Base-by-base conservation (phyloP, 2,888 invertebrate genomes). In the Pseudococcus viburni region DNA sequence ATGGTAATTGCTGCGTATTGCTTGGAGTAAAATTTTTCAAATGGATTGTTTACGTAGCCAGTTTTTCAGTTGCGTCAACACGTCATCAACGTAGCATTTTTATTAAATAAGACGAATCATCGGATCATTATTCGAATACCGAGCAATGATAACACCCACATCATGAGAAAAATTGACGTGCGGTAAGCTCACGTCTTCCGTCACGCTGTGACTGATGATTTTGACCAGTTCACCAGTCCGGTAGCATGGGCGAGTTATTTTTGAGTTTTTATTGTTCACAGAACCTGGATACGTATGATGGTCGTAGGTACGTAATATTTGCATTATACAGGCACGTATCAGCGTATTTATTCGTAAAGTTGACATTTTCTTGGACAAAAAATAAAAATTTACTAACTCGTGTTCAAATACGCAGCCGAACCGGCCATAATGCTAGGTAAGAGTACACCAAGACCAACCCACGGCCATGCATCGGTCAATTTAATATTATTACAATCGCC, bases 401-500 rank as follows among this genome's bases (percentile, higher is more conserved):
- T n/a, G 59, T 59, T 59, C 9, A 59, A 59, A 59, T 59, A 19
- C 19, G 59, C 59, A 19, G 59, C 59, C 59, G 26, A 33, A 33
- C 26, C 1, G 3, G 26, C 26, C 26, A 33, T 33, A 2, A 33
- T 33, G 26, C 26, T 33, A 33, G 1, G 26, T 2, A 3, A 33
- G 26, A 2, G 3, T 7, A 73, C 15, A 15, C 12, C 0, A 0
- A 64, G 22, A n/a, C 68, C 33, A 73, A 33, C 68, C 33, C 33
- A 73, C 59, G 33, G 64, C 59, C 51, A 46, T 77, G 77, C 51
- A 51, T 17, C 77, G 83, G 51, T 87, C 80, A 77, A 80, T 80
- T 80, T 80, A 80, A n/a, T 42, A 80, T 33, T 73, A 73, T 42
- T 80, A 80, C 80, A 80, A 80, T 80, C 77, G 77, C 77, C 80